These are phyloP conservation scores for Drosophila willistoni DNA, from an alignment of 1,140 invertebrate species.

Conservation along the genomic window DNA sequence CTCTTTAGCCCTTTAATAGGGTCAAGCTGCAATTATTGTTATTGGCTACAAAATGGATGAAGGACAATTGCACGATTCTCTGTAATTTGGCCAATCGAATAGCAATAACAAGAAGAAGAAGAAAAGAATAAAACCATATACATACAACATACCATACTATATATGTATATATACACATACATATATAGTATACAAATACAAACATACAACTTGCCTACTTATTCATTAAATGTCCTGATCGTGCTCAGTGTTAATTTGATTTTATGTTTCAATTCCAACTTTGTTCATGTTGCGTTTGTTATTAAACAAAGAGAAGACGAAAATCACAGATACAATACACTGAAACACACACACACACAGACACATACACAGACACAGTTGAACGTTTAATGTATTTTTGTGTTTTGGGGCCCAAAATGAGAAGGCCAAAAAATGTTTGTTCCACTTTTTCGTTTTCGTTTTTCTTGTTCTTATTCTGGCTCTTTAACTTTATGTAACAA, in stretches of 20 bases:
- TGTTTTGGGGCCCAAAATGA: slow-evolving; percentile 39
- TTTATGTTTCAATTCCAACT: slow-evolving; percentile 57
- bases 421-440: slow-evolving; percentile 39
- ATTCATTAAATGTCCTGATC: slow-evolving; percentile 75
- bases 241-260: slow-evolving; percentile 72
- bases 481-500: slow-evolving; percentile 19
- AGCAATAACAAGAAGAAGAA: slow-evolving; percentile 5
- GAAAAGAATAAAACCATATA: slow-evolving; percentile 11
- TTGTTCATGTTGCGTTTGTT: slow-evolving; percentile 59
- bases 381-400: slow-evolving; percentile 46
- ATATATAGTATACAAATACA: slow-evolving; percentile 27
- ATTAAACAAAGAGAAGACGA: slow-evolving; percentile 34
- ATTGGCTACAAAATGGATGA: not conserved
- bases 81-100: slow-evolving; percentile 7
- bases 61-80: slow-evolving; percentile 6
- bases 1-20: not conserved
- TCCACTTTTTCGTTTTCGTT: slow-evolving; percentile 29
- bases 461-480: slow-evolving; percentile 12
- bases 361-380: slow-evolving; percentile 27
- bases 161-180: not conserved
- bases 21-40: not conserved
- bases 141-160: too few species aligned
- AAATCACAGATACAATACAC: slow-evolving; percentile 25
- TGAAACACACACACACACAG: slow-evolving; percentile 23
- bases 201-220: slow-evolving; percentile 41